Base-by-base conservation (phyloP, 2,113 vertebrate genomes). In the Erythrolamprus reginae region DNA sequence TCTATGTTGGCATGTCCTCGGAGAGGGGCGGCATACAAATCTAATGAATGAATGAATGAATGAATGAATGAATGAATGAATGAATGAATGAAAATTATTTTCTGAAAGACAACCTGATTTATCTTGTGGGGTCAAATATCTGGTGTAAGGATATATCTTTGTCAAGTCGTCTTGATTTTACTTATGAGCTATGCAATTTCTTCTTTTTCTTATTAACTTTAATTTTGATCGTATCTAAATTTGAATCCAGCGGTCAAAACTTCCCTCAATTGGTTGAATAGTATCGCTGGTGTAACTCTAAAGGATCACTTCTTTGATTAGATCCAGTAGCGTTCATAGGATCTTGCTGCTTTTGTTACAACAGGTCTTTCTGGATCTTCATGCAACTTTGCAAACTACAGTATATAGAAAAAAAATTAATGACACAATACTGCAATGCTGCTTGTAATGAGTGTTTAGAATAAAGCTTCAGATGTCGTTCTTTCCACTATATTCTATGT, bases 81-180 rank as follows among this genome's bases (percentile, higher is more conserved):
- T n/a, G n/a, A n/a, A n/a, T n/a, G n/a, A n/a, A n/a, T n/a, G 58
- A 86, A 88, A 95, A 92, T 92, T 90, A 91, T 93, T 91, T 95
- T 89, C 88, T 82, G 82, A 87, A 88, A 10, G 47, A 58, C 84
- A 87, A 91, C 51, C 70, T 91, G 87, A 89, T 91, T 94, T 89
- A 91, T 52, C 91, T 92, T 90, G 45, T 24, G 82, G 88, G 28
- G 88, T 87, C 50, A 17, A 90, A n/a, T 6, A 33, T 70, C 15
- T 70, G 28, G 38, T 61, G 56, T 61, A 61, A 61, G 10, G 10
- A 28, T 61, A 33, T 19, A 4, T 17, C n/a, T 70, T 70, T 38
- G n/a, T 70, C 65, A 70, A 7, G 13, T 70, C n/a, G 15, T 33
- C 7, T 70, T 33, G n/a, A 13, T 70, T 33, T 70, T 61, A 61